Conservation (phyloP, 1,140 invertebrate genomes). For the Pygmarrhopalites habei region DNA sequence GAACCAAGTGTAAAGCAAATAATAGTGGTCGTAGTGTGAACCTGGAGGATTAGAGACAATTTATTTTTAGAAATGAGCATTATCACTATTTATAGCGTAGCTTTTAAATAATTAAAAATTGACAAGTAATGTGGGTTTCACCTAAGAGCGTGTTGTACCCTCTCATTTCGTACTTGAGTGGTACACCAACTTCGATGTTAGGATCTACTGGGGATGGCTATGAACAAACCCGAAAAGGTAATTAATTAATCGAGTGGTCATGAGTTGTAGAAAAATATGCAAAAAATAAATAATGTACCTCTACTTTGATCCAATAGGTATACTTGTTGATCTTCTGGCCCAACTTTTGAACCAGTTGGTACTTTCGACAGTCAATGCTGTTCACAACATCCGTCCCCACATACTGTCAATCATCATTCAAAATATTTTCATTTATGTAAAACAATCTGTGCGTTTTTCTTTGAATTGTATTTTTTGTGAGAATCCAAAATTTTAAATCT, state of each 20-base stretch:
- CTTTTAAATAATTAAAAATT: too few relatives aligned
- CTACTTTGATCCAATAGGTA: constrained; percentile 70
- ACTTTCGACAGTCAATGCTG: constrained; percentile 57
- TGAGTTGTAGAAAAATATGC: neutral
- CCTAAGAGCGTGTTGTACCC: constrained; percentile 78
- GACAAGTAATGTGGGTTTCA: too few relatives aligned
- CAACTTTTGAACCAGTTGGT: constrained; percentile 57
- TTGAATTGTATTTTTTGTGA: too few relatives aligned
- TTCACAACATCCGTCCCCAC: constrained; percentile 41
- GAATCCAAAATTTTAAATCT: too few relatives aligned
- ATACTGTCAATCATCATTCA: constrained; percentile 41
- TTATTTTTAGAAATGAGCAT: too few relatives aligned
- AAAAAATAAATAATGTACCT: constrained; percentile 45
- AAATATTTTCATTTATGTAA: too few relatives aligned
- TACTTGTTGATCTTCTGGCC: constrained; percentile 81
- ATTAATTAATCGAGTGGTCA: neutral
- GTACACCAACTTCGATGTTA: constrained; percentile 39
- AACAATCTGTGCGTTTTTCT: too few relatives aligned
- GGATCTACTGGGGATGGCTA: constrained; percentile 29
- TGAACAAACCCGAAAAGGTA: neutral
- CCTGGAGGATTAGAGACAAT: too few relatives aligned
- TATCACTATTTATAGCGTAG: too few relatives aligned
- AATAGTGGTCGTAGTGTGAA: constrained; percentile 94
- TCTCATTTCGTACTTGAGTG: constrained; percentile 53
- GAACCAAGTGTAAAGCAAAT: constrained; percentile 72